Conservation (phyloP, 2,113 vertebrate genomes). For the Catharus minimus region DNA sequence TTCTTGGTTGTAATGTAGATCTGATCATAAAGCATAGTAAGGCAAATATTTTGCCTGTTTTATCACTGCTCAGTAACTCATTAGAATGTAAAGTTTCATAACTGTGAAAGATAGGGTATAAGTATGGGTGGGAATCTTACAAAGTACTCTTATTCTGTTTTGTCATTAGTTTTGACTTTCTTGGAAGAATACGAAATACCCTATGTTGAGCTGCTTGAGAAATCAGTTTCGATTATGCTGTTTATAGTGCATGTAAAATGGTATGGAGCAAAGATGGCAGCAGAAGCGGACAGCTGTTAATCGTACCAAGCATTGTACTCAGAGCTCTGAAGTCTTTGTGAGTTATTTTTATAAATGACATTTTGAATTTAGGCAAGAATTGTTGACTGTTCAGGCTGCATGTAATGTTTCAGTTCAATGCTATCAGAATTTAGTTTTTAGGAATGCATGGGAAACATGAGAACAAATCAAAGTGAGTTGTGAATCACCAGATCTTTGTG, state of each 20-base stretch:
- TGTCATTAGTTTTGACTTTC: constrained; percentile 54
- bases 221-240: constrained; percentile 45
- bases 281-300: constrained; percentile 51
- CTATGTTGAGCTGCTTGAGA: constrained; percentile 38
- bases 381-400: constrained; percentile 29
- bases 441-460: background rate
- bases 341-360: constrained; percentile 60
- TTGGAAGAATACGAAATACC: constrained; percentile 36
- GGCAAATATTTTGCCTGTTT: background rate
- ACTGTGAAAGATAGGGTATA: background rate
- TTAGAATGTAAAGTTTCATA: background rate
- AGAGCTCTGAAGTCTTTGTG: constrained; percentile 61
- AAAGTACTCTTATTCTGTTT: constrained; percentile 50
- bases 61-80: background rate
- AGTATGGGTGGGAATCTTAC: constrained; percentile 35
- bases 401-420: background rate
- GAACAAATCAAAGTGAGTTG: background rate
- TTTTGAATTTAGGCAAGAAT: constrained; percentile 47
- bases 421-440: background rate
- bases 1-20: background rate
- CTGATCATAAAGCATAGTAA: background rate
- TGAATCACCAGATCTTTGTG: background rate
- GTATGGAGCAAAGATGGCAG: constrained; percentile 52
- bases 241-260: constrained; percentile 58
- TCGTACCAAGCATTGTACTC: constrained; percentile 35